Evolutionary conservation across 2,113 vertebrate species (phyloP).

Genomic region (Halichoeres trimaculatus): DNA sequence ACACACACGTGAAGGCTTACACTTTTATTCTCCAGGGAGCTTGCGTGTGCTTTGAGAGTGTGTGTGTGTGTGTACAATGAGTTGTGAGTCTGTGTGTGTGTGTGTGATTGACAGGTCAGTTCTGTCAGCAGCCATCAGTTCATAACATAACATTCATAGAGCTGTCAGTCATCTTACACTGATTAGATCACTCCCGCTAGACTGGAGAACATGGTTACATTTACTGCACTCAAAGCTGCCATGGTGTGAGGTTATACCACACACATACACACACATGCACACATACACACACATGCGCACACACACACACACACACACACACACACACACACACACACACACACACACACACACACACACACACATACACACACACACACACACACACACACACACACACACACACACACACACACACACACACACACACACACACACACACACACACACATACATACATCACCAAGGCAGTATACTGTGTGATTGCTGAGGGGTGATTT

Average conservation of each 20-base stretch:
- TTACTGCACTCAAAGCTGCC: slow-evolving; percentile 16
- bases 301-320: not conserved
- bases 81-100: not conserved
- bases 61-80: not conserved
- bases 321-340: not conserved
- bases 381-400: not conserved
- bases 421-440: not conserved
- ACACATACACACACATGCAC: no score
- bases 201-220: not conserved
- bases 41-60: not conserved
- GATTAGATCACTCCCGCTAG: slow-evolving; percentile 47
- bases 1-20: not conserved
- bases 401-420: not conserved
- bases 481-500: slow-evolving; percentile 10
- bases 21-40: not conserved
- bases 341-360: not conserved
- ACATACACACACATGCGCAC: no score
- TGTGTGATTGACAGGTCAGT: slow-evolving; percentile 42
- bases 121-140: slow-evolving; percentile 42
- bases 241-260: not conserved
- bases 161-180: slow-evolving; percentile 56
- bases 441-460: not conserved
- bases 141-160: slow-evolving; percentile 42
- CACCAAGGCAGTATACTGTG: not conserved
- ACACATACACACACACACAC: not conserved